phyloP scores from a whole-genome alignment of 2,113 vertebrate species.

The Hydrolagus affinis region DNA sequence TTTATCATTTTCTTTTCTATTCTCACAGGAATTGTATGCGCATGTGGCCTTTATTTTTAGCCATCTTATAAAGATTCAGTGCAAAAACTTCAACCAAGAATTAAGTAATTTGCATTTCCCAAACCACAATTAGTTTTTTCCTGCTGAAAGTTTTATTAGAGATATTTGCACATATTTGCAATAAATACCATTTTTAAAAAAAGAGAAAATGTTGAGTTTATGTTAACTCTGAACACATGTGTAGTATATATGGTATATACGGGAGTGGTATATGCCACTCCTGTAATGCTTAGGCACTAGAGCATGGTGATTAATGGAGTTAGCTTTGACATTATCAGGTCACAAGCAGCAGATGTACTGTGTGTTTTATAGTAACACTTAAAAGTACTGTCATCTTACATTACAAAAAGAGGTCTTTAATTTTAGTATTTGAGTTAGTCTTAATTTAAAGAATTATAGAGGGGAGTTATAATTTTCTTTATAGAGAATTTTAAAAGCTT shows the following conservation, averaged over 20 bases:
- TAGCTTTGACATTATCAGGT: conserved; percentile 8
- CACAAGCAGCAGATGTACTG: neutral
- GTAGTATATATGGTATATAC: too few relatives aligned
- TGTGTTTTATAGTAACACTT: neutral
- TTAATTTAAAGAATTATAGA: neutral
- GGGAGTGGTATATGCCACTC: too few relatives aligned
- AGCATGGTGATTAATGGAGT: conserved; percentile 1
- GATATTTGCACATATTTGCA: neutral
- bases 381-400: neutral
- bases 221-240: too few relatives aligned
- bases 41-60: too few relatives aligned
- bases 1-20: too few relatives aligned
- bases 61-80: too few relatives aligned
- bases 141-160: neutral
- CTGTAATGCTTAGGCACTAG: neutral
- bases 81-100: too few relatives aligned
- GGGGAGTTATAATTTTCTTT: neutral
- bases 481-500: neutral
- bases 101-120: too few relatives aligned
- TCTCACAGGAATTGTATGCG: too few relatives aligned
- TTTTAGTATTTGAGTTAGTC: neutral
- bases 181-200: neutral
- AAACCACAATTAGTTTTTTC: too few relatives aligned
- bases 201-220: too few relatives aligned
- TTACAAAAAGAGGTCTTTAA: neutral